phyloP scores from a whole-genome alignment of 2,113 vertebrate genomes.

The Camelus dromedarius region DNA sequence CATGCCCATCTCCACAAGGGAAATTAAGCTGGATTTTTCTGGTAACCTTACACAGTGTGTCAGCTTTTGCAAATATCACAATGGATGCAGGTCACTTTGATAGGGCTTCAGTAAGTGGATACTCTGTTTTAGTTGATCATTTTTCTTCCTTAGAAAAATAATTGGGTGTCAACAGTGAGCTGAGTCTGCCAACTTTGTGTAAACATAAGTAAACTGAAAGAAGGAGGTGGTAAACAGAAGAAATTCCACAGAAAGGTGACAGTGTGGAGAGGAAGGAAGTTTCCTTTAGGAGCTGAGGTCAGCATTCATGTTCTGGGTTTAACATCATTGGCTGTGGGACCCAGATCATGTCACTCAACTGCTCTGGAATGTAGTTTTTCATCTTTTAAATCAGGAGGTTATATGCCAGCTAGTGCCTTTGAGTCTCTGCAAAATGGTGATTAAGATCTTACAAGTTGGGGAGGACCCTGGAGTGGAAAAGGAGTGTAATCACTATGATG shows the following conservation, averaged over 20 bases:
- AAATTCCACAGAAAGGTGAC: background rate
- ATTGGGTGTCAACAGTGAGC: background rate
- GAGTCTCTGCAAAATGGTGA: background rate
- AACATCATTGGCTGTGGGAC: background rate
- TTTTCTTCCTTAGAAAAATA: slow-evolving; percentile 37
- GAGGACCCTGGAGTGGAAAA: background rate
- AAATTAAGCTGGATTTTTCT: background rate
- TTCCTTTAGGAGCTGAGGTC: background rate
- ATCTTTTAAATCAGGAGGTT: background rate
- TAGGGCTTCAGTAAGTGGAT: background rate
- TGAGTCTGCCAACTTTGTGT: background rate
- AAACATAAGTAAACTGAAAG: background rate
- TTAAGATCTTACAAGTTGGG: background rate
- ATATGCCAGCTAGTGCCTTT: background rate
- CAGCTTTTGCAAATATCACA: background rate
- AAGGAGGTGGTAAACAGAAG: background rate
- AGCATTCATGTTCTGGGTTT: background rate
- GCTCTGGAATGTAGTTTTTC: background rate
- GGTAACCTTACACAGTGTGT: background rate
- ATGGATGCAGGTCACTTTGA: background rate
- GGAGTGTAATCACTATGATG: background rate
- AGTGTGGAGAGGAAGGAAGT: background rate
- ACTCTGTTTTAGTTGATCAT: background rate
- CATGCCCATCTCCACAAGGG: background rate
- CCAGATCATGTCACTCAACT: background rate